phyloP scores from a whole-genome alignment of 2,888 invertebrate genomes.

The Drosophila nigricruria region DNA sequence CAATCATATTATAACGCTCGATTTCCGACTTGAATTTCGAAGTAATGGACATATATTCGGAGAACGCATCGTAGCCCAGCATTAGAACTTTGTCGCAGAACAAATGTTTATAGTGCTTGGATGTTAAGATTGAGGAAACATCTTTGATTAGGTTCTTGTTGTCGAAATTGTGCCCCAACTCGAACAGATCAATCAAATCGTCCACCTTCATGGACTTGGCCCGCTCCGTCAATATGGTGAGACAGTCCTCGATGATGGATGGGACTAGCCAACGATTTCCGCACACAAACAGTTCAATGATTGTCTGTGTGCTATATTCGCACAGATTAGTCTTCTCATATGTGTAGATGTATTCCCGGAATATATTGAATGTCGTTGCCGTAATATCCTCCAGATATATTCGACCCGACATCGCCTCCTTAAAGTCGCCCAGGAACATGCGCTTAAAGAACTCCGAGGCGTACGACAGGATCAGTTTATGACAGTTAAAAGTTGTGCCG shows the following conservation, averaged over 20 bases:
- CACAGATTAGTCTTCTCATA: background rate
- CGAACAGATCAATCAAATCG: slow-evolving; percentile 8
- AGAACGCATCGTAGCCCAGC: slow-evolving; percentile 1
- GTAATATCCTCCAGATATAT: slow-evolving; percentile 21
- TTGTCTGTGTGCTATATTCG: background rate
- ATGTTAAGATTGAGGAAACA: background rate
- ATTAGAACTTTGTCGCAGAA: slow-evolving; percentile 5
- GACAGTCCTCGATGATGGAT: slow-evolving; percentile 10
- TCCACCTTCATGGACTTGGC: background rate
- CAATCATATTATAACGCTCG: slow-evolving; percentile 10
- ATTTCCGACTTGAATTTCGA: background rate
- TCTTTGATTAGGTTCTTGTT: background rate
- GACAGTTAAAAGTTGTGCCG: slow-evolving; percentile 36
- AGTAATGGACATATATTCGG: slow-evolving; percentile 7
- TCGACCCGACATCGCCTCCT: slow-evolving; percentile 12
- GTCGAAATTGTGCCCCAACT: slow-evolving; percentile 13
- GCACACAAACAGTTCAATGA: slow-evolving; percentile 18
- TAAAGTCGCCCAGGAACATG: slow-evolving; percentile 39
- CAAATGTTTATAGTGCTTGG: background rate
- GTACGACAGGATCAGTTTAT: slow-evolving; percentile 36
- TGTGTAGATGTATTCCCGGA: slow-evolving; percentile 31
- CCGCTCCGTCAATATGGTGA: background rate
- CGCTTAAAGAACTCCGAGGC: slow-evolving; percentile 44
- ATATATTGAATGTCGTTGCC: slow-evolving; percentile 21
- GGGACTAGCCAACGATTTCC: slow-evolving; percentile 23